phyloP scores from a whole-genome alignment of 2,888 invertebrate species.

The Apamea epomidion region DNA sequence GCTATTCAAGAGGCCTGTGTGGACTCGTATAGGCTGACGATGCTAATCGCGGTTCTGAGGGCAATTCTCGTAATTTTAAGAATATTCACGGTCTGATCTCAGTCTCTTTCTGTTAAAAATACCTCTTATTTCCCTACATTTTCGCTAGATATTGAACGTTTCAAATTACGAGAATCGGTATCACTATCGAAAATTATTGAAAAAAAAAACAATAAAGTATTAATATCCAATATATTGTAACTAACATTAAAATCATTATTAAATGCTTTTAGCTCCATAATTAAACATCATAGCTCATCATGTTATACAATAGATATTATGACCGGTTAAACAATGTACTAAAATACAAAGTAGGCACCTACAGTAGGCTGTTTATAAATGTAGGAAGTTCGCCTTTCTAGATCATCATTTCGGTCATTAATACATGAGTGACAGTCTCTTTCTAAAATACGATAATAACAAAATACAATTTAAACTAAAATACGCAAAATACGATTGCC shows the following conservation, averaged over 20 bases:
- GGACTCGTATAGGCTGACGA: not conserved
- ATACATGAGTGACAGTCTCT: not conserved
- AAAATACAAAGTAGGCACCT: not conserved
- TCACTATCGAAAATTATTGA: not conserved
- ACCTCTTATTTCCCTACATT: no score
- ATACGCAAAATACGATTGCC: no score
- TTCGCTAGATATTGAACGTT: no score
- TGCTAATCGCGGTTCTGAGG: no score
- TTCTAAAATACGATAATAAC: not conserved
- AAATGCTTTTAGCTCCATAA: slow-evolving; percentile 34
- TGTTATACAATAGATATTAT: not conserved
- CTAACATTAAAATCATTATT: slow-evolving; percentile 13
- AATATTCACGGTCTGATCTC: no score
- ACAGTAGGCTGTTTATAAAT: not conserved
- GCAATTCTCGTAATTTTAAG: no score
- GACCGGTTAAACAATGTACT: not conserved
- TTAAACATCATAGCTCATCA: not conserved
- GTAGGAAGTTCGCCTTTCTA: not conserved
- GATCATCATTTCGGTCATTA: not conserved
- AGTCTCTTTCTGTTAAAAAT: no score
- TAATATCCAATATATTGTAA: slow-evolving; percentile 34
- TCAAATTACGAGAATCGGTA: no score
- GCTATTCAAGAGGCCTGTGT: not conserved
- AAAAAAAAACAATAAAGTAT: slow-evolving; percentile 17
- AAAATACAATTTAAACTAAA: no score